Evolutionary conservation across 2,888 invertebrate species (phyloP).

Genomic region (Epistrophella euchroma): DNA sequence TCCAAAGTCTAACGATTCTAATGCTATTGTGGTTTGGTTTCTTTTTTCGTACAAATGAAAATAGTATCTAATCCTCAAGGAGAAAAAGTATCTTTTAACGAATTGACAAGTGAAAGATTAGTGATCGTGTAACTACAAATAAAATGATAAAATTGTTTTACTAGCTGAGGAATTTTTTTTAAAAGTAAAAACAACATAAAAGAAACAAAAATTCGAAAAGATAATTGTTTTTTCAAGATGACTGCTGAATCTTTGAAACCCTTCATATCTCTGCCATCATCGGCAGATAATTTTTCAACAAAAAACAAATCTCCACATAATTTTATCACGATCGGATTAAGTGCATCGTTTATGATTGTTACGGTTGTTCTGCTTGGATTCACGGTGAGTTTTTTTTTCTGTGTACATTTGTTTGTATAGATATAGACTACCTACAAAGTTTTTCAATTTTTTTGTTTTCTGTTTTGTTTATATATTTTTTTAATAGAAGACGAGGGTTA

Average conservation of each 20-base stretch:
- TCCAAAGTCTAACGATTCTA: constrained; percentile 13
- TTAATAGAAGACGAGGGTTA: background rate
- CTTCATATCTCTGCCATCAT: constrained; percentile 81
- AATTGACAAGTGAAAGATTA: constrained; percentile 45
- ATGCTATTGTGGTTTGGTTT: constrained; percentile 7
- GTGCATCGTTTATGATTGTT: constrained; percentile 78
- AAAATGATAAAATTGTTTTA: constrained; percentile 56
- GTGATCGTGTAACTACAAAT: constrained; percentile 57
- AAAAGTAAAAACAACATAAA: constrained; percentile 37
- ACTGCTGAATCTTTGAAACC: constrained; percentile 83
- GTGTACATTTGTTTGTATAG: background rate
- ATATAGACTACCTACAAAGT: background rate
- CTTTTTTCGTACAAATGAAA: background rate
- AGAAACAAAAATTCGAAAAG: background rate
- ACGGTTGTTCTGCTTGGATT: constrained; percentile 79
- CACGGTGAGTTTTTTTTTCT: constrained; percentile 79
- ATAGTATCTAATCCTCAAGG: constrained; percentile 16
- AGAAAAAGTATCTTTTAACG: constrained; percentile 26
- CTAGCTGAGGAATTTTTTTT: constrained; percentile 57
- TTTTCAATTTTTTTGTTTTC: background rate
- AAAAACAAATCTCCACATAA: constrained; percentile 78
- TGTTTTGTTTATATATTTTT: background rate
- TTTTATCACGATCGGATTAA: constrained; percentile 79
- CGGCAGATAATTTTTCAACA: constrained; percentile 80
- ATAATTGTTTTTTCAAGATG: constrained; percentile 77